Base-by-base conservation (phyloP, 2,113 vertebrate genomes). In the Cebidichthys violaceus region DNA sequence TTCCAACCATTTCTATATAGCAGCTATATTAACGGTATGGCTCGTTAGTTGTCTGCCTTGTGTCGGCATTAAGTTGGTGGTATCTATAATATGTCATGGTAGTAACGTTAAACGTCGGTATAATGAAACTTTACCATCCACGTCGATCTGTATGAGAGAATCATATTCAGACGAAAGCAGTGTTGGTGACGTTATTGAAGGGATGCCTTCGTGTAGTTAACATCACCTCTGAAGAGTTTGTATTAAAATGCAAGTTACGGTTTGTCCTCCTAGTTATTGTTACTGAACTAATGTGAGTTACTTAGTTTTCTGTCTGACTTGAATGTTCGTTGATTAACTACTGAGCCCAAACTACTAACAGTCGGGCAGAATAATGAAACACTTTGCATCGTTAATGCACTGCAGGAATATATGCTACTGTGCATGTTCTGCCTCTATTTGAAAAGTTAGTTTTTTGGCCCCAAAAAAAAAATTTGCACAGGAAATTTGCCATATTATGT, bases 1-100 rank as follows among this genome's bases (percentile, higher is more conserved):
- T 78, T 71, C 66, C 72, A 84, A 81, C 78, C 70, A 50, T 79
- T 87, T 86, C 83, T 68, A 39, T 83, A 80, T 35, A 75, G 5
- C 71, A 29, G 68, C 79, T 82, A 55, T 43, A n/a, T 70, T 39
- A 62, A 43, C 31, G 64, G 17, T 69, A 39, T 20, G 50, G 29
- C 7, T 57, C 14, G 10, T 27, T 65, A 29, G 15, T 14, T 31
- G 20, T 65, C 10, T 22, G 8, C 61, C n/a, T 70, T 68, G 24
- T 70, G 6, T 10, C n/a, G 55, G 5, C 27, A 31, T 60, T 31
- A 22, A 11, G 10, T 52, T 39, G 45, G 18, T 37, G 29, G 0
- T 4, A 11, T 1, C 18, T 35, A 2, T 4, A n/a, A 41, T 70
- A 0, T 66, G 24, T 18, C 2, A 9, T 8, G 13, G 1, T 59